These are phyloP conservation scores for Pangasius mekongensis DNA, from an alignment of 2,797 vertebrate species.

Conservation along the genomic window DNA sequence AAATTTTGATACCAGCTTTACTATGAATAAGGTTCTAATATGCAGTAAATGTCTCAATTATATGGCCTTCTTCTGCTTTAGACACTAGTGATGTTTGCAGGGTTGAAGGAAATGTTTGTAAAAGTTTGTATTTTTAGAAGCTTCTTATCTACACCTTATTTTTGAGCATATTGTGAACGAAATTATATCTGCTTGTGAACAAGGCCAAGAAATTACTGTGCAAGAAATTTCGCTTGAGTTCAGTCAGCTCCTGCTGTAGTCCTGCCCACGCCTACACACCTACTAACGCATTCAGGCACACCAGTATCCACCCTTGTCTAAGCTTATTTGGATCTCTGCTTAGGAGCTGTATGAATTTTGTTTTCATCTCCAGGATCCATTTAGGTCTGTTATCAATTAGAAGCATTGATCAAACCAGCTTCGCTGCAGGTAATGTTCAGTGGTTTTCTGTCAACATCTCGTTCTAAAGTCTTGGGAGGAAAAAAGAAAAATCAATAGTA, in stretches of 20 bases:
- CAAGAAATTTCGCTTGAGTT: slow-evolving; percentile 24
- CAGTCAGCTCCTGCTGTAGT: slow-evolving; percentile 16
- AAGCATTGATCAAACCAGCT: slow-evolving; percentile 67
- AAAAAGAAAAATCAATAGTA: slow-evolving; percentile 62
- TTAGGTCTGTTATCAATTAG: slow-evolving; percentile 68
- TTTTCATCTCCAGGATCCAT: slow-evolving; percentile 64
- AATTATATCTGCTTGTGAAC: neutral
- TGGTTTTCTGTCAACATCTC: slow-evolving; percentile 58
- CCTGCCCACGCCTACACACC: slow-evolving; percentile 22
- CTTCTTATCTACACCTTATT: neutral
- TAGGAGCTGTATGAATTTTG: slow-evolving; percentile 51
- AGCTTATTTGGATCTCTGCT: slow-evolving; percentile 40
- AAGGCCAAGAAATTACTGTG: neutral
- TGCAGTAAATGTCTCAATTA: slow-evolving; percentile 20
- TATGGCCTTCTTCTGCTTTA: slow-evolving; percentile 3
- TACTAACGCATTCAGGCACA: slow-evolving; percentile 19
- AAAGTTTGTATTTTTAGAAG: neutral
- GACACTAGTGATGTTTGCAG: neutral
- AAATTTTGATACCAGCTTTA: slow-evolving; percentile 59
- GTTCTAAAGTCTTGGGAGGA: slow-evolving; percentile 52
- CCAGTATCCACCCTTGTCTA: slow-evolving; percentile 31
- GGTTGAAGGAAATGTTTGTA: neutral
- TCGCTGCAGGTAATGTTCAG: slow-evolving; percentile 64
- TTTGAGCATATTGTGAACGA: neutral
- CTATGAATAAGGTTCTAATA: slow-evolving; percentile 51